A percentile compares a stretch with the other conserved stretches of the same genome.
Conservation (phyloP, 2,113 vertebrate genomes). For the Lophotis ruficrista region DNA sequence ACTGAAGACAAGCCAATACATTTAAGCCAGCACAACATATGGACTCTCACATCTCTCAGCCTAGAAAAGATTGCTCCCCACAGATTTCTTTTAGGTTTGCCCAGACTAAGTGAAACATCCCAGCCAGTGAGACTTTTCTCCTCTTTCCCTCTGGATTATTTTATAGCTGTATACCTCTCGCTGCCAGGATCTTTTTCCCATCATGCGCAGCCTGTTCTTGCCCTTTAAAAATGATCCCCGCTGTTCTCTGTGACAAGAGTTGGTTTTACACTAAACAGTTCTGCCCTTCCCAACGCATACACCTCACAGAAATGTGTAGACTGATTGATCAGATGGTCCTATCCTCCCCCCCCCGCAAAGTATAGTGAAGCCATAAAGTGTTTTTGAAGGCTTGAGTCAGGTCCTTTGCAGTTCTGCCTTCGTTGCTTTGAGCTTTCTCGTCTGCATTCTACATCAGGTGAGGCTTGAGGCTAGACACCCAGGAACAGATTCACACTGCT, state of each 20-base stretch:
- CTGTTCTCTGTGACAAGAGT: neutral
- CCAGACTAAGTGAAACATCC: neutral
- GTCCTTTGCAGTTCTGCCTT: neutral
- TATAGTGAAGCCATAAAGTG: neutral
- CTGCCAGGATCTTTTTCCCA: neutral
- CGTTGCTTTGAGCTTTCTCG: neutral
- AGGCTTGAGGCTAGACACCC: neutral
- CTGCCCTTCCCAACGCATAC: neutral
- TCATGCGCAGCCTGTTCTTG: neutral
- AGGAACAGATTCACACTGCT: neutral
- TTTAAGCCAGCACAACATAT: constrained; percentile 37
- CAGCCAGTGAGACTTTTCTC: neutral
- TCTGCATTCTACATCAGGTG: neutral
- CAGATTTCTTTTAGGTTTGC: constrained; percentile 12
- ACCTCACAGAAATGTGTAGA: neutral
- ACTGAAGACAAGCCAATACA: neutral
- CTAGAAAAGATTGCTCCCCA: constrained; percentile 6
- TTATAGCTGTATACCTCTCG: neutral
- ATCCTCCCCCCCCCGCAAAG: accelerated
- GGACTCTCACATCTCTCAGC: constrained; percentile 29
- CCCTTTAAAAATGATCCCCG: neutral
- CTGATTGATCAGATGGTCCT: neutral
- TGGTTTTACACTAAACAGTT: neutral
- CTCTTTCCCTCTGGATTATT: neutral
- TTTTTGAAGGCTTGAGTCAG: neutral